Conservation (phyloP, 2,113 vertebrate species). For the Falco punctatus region DNA sequence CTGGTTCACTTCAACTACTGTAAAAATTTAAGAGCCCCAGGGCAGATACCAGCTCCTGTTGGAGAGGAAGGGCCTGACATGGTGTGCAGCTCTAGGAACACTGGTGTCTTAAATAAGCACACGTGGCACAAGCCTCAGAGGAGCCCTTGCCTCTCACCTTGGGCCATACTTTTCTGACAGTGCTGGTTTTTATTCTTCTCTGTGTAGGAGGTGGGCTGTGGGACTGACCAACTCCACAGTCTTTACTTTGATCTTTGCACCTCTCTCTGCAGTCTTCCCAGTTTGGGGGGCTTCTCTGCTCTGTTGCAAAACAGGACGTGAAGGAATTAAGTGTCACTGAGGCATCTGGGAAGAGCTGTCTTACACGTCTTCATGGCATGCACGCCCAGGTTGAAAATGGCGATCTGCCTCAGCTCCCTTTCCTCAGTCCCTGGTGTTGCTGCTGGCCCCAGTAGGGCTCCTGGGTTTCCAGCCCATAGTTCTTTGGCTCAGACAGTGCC, state of each 20-base stretch:
- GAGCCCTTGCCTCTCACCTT: not conserved
- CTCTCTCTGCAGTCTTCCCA: not conserved
- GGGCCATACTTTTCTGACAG: not conserved
- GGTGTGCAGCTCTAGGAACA: not conserved
- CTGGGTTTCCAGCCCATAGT: not conserved
- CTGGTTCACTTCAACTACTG: not conserved
- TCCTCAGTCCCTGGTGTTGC: not conserved
- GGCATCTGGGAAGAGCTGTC: not conserved
- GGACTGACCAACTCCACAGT: not conserved
- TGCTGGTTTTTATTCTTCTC: not conserved
- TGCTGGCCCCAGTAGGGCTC: not conserved
- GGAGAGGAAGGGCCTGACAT: not conserved
- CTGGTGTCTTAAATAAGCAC: not conserved
- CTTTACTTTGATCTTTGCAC: not conserved
- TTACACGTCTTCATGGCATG: not conserved
- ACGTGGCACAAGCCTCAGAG: not conserved
- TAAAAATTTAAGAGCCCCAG: not conserved
- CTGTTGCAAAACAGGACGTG: not conserved
- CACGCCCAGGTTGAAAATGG: accelerated
- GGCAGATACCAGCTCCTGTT: not conserved
- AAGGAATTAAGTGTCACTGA: not conserved
- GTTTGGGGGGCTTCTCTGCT: not conserved
- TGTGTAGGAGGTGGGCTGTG: not conserved
- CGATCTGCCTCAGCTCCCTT: not conserved
- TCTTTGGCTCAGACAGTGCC: not conserved